phyloP scores from a whole-genome alignment of 2,113 vertebrate species.

The Thunnus thynnus region DNA sequence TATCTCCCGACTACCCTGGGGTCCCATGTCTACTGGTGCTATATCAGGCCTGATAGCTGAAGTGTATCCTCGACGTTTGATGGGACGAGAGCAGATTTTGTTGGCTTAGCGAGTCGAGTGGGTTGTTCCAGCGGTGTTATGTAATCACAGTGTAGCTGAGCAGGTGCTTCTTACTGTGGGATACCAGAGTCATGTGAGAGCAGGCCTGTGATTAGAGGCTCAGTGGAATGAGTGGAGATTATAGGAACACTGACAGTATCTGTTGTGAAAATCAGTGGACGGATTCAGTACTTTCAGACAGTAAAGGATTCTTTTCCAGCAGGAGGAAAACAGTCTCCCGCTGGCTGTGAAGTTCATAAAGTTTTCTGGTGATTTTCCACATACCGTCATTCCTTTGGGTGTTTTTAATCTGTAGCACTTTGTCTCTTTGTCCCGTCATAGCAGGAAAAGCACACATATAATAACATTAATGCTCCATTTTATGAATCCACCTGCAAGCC shows the following conservation, averaged over 20 bases:
- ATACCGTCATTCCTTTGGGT: too few relatives aligned
- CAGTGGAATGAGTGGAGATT: conserved; percentile 15
- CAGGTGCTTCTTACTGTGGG: conserved; percentile 7
- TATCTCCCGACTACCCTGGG: background rate
- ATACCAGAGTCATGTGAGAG: conserved; percentile 3
- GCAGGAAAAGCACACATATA: too few relatives aligned
- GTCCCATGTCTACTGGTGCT: background rate
- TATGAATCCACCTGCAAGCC: too few relatives aligned
- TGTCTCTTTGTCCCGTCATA: too few relatives aligned
- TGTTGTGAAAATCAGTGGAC: too few relatives aligned
- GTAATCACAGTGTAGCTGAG: conserved; percentile 13
- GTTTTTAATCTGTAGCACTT: too few relatives aligned
- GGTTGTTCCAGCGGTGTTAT: background rate
- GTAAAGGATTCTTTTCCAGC: too few relatives aligned
- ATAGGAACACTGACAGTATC: background rate
- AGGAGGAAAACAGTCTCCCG: too few relatives aligned
- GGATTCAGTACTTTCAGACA: background rate
- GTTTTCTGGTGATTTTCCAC: too few relatives aligned
- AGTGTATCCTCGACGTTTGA: background rate
- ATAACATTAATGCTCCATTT: too few relatives aligned
- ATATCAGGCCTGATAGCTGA: conserved; percentile 9
- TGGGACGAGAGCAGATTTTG: conserved; percentile 4
- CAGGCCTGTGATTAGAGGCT: conserved; percentile 3
- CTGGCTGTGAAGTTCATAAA: too few relatives aligned
- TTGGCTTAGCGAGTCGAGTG: conserved; percentile 12